Conservation (phyloP, 2,113 vertebrate species). For the Phylloscopus trochiloides region DNA sequence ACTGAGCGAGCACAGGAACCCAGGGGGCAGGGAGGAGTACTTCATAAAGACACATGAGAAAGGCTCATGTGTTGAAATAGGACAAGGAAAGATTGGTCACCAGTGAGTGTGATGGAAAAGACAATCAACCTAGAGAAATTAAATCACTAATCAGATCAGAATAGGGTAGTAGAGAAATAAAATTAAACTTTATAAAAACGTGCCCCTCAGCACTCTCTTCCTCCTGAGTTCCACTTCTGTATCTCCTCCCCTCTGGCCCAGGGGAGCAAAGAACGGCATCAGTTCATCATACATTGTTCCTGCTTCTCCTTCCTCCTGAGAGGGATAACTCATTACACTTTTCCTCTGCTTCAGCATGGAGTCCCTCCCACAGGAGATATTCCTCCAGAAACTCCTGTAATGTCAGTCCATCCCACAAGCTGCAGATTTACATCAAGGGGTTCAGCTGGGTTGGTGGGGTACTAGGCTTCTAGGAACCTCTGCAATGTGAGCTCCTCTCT, state of each 20-base stretch:
- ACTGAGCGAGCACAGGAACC: too few species aligned
- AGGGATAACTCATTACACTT: not conserved
- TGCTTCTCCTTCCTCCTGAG: not conserved
- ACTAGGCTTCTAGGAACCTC: not conserved
- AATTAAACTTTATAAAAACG: not conserved
- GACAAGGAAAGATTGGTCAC: not conserved
- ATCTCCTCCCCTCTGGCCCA: not conserved
- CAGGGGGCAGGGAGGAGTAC: too few species aligned
- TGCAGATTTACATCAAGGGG: not conserved
- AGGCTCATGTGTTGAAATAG: accelerated
- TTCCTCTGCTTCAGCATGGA: not conserved
- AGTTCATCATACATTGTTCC: not conserved
- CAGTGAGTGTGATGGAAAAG: not conserved
- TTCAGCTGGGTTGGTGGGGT: not conserved
- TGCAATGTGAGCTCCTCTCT: not conserved
- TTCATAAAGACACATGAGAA: not conserved
- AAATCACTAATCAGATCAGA: not conserved
- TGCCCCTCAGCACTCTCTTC: not conserved
- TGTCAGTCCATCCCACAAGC: not conserved
- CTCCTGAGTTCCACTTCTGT: not conserved
- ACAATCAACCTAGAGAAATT: not conserved
- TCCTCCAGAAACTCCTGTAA: not conserved
- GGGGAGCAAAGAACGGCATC: not conserved
- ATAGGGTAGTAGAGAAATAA: not conserved
- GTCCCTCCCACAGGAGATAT: not conserved